A percentile compares a stretch with the other conserved stretches of the same genome.
Evolutionary conservation across 2,797 vertebrate genomes (phyloP).

Genomic region (Acrossocheilus wenchowensis): DNA sequence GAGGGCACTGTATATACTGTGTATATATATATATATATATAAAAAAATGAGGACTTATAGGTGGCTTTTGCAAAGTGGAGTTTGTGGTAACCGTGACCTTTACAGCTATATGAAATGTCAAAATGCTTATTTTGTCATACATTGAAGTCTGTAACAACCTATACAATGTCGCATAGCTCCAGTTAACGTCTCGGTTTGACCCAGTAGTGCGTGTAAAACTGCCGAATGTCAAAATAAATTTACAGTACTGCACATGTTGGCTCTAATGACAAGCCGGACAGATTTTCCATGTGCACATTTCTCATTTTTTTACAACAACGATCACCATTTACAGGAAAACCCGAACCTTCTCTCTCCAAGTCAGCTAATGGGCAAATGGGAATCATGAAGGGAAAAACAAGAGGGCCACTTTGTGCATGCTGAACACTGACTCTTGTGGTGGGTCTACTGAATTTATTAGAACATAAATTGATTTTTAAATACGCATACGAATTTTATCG

Average conservation of each 20-base stretch:
- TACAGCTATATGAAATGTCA: neutral
- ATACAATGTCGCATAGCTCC: neutral
- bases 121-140: conserved; percentile 35
- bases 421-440: conserved; percentile 75
- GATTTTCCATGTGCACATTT: conserved; percentile 66
- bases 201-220: conserved; percentile 54
- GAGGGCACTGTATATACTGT: too few relatives aligned
- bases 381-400: conserved; percentile 52
- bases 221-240: conserved; percentile 49
- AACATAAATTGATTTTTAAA: conserved; percentile 81
- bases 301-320: conserved; percentile 63
- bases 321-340: conserved; percentile 63
- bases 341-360: conserved; percentile 53
- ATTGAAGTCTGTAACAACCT: conserved; percentile 33
- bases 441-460: conserved; percentile 79
- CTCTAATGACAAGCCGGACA: conserved; percentile 50
- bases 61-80: conserved; percentile 8
- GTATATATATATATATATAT: too few relatives aligned
- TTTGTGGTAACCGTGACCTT: neutral
- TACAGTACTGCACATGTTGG: conserved; percentile 50
- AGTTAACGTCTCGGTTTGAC: conserved; percentile 52
- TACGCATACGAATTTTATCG: conserved; percentile 74
- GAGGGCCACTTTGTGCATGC: conserved; percentile 66
- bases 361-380: conserved; percentile 55
- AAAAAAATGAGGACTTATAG: neutral